Conservation (phyloP, 92 coral and sea anemone genomes). For the Pocillopora meandrina region DNA sequence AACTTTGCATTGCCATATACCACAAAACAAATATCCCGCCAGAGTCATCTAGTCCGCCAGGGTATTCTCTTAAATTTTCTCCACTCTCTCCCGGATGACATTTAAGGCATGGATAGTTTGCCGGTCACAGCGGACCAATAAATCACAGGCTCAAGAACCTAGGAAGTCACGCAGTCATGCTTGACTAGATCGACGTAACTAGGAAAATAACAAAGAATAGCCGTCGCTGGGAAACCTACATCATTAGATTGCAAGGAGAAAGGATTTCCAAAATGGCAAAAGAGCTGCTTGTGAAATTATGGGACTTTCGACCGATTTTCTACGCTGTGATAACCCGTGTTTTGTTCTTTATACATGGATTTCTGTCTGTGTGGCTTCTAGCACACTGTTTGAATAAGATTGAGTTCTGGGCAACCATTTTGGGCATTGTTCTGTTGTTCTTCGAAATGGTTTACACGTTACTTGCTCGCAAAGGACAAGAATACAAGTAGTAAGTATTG, state of each 20-base stretch:
- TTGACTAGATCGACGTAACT: not conserved
- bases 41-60: not conserved
- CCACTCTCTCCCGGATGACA: too few species aligned
- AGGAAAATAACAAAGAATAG: not conserved
- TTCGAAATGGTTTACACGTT: slow-evolving; percentile 90
- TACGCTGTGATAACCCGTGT: slow-evolving; percentile 90
- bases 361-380: slow-evolving; percentile 83
- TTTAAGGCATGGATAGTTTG: too few species aligned
- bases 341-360: slow-evolving; percentile 89
- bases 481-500: slow-evolving; percentile 89
- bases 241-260: not conserved
- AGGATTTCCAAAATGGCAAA: slow-evolving; percentile 22
- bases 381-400: slow-evolving; percentile 66
- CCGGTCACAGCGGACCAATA: too few species aligned
- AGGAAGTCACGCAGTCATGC: not conserved
- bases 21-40: slow-evolving; percentile 13
- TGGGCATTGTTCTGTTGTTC: slow-evolving; percentile 72
- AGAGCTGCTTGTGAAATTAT: slow-evolving; percentile 31
- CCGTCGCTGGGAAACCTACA: slow-evolving; percentile 3
- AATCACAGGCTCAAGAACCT: too few species aligned
- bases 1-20: not conserved
- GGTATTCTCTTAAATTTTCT: too few species aligned
- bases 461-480: slow-evolving; percentile 91
- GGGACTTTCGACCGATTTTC: slow-evolving; percentile 77
- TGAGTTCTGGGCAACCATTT: slow-evolving; percentile 74